phyloP scores from a whole-genome alignment of 2,797 vertebrate species.

The Peromyscus aztecus region DNA sequence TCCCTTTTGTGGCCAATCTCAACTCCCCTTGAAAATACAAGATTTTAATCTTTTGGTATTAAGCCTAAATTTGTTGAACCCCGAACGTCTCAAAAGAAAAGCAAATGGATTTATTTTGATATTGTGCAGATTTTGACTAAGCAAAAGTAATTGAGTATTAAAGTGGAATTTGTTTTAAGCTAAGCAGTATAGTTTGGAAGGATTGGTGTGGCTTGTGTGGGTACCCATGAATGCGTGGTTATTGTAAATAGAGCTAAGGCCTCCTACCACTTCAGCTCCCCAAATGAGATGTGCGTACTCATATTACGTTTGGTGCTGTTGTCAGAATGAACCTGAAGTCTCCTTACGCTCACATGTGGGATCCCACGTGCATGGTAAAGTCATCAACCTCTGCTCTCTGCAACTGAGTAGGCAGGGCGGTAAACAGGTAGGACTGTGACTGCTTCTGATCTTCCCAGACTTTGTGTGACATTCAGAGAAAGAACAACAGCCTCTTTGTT shows the following conservation, averaged over 20 bases:
- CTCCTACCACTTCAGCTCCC: too few relatives aligned
- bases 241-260: not conserved
- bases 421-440: not conserved
- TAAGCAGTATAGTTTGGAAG: not conserved
- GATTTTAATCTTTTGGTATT: constrained; percentile 9
- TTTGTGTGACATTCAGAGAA: not conserved
- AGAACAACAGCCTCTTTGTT: constrained; percentile 2
- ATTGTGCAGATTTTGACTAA: constrained; percentile 38
- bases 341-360: too few relatives aligned
- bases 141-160: not conserved
- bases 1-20: not conserved
- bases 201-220: not conserved
- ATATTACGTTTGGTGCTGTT: not conserved
- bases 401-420: not conserved
- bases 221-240: not conserved
- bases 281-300: not conserved
- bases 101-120: not conserved
- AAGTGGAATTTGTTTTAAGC: not conserved
- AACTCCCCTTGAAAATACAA: not conserved
- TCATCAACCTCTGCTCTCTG: not conserved
- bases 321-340: not conserved
- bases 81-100: constrained; percentile 4
- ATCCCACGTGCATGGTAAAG: rapidly evolving
- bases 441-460: constrained; percentile 29
- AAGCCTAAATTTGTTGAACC: constrained; percentile 27